These are phyloP conservation scores for Drosophila sp. DNA, from an alignment of 1,140 invertebrate genomes.

Conservation along the genomic window DNA sequence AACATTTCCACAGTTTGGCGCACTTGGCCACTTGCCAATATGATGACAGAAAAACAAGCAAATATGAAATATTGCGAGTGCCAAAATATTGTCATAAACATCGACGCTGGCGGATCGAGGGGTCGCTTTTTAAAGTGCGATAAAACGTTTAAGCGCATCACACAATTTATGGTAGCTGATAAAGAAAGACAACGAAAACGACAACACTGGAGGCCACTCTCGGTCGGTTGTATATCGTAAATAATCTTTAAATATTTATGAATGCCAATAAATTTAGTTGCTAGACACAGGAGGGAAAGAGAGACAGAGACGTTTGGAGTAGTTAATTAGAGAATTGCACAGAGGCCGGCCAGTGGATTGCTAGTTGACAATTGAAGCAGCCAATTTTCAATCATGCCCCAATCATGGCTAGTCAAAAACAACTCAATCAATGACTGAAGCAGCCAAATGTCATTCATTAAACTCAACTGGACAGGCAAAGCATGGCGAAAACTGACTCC, in stretches of 20 bases:
- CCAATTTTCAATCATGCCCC: constrained; percentile 54
- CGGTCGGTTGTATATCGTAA: constrained; percentile 44
- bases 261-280: constrained; percentile 31
- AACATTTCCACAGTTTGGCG: constrained; percentile 24
- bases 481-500: constrained; percentile 36
- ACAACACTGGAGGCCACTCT: constrained; percentile 25
- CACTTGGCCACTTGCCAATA: constrained; percentile 68
- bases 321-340: constrained; percentile 11
- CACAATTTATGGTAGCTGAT: constrained; percentile 68
- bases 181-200: constrained; percentile 41
- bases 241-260: constrained; percentile 45
- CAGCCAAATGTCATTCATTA: constrained; percentile 75
- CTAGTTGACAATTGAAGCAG: constrained; percentile 51
- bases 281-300: neutral
- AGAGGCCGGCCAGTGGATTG: neutral
- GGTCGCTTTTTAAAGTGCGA: constrained; percentile 68
- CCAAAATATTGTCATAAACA: constrained; percentile 77
- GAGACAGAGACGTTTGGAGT: neutral
- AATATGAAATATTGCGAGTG: constrained; percentile 60
- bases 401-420: constrained; percentile 74
- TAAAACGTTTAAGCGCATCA: constrained; percentile 78
- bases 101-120: constrained; percentile 34
- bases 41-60: constrained; percentile 5
- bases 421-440: constrained; percentile 74
- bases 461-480: constrained; percentile 53